phyloP scores from a whole-genome alignment of 2,888 invertebrate species.

The Magallana nippona region DNA sequence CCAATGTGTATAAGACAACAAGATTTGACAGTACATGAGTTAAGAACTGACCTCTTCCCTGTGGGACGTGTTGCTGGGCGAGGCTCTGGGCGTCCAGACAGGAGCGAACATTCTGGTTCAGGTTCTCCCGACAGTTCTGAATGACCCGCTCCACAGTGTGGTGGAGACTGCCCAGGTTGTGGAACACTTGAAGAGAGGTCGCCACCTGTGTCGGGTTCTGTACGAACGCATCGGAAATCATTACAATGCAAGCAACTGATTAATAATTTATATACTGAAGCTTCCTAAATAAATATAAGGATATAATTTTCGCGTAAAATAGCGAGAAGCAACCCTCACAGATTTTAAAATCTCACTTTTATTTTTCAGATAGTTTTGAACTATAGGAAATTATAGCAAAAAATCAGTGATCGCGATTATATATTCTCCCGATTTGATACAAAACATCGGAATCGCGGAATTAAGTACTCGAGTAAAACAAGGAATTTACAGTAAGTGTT shows the following conservation, averaged over 20 bases:
- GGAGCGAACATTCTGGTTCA: constrained; percentile 81
- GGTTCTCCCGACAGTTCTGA: constrained; percentile 79
- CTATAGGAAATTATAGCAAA: too few species aligned
- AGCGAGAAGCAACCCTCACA: too few species aligned
- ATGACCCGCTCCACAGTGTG: constrained; percentile 81
- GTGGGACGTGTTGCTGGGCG: constrained; percentile 59
- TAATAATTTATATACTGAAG: neutral
- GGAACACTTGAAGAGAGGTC: constrained; percentile 85
- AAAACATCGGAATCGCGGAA: too few species aligned
- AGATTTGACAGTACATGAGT: neutral
- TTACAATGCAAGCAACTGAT: neutral
- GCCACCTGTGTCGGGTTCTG: constrained; percentile 82
- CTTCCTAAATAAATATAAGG: too few species aligned
- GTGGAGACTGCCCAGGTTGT: constrained; percentile 81
- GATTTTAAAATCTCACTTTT: too few species aligned
- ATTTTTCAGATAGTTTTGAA: too few species aligned
- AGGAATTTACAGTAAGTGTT: too few species aligned
- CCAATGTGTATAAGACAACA: too few species aligned
- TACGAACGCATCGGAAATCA: constrained; percentile 34
- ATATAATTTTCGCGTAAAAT: too few species aligned
- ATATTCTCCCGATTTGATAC: too few species aligned
- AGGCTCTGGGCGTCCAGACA: constrained; percentile 80
- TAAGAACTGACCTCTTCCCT: constrained; percentile 17
- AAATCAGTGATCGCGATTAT: too few species aligned
- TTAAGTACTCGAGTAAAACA: too few species aligned